Base-by-base conservation (phyloP, 2,888 invertebrate species). In the Cyclophora albipunctata region DNA sequence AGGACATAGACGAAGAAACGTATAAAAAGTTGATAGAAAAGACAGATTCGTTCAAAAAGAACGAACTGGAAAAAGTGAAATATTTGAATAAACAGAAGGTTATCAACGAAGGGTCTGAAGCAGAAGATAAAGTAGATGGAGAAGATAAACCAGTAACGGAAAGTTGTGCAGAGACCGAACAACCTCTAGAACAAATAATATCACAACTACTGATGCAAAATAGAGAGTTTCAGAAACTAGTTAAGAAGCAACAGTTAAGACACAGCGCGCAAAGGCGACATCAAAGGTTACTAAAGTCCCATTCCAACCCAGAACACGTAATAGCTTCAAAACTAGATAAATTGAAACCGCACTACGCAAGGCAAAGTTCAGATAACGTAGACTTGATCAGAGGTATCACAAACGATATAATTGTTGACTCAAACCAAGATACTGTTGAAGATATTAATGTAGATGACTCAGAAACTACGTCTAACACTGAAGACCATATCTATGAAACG, bases 161-260 rank as follows among this genome's bases (percentile, higher is more conserved):
- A 60, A 80, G 69, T 46, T 75, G 74, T 42, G 80, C 86, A 63
- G 82, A 82, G 52, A 67, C 66, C 33, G 90, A 90, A 68, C 92
- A 90, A 71, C 93, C 91, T 46, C 85, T 93, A 63, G 93, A 94
- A 78, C 90, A 95, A 78, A 93, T 96, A 46, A 95, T 96, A 47
- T 93, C 95, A 0, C 95, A 95, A 69, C 84, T 96, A 7, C 81
- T 96, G 3, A 92, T 95, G 91, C 94, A 95, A 71, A 95, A 94
- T 68, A 91, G 93, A 62, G 95, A 95, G 57, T 95, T 96, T 60
- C 94, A 95, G 60, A 92, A 94, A 58, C 89, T 95, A 44, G 83
- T 95, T 34, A 94, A 93, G 62, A 94, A 94, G 64, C 94, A 94
- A 64, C 92, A 94, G 56, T 90, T 78, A 51, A 81, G 90, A 62